Evolutionary conservation across 2,888 invertebrate species (phyloP).

Genomic region (Zygaena filipendulae): DNA sequence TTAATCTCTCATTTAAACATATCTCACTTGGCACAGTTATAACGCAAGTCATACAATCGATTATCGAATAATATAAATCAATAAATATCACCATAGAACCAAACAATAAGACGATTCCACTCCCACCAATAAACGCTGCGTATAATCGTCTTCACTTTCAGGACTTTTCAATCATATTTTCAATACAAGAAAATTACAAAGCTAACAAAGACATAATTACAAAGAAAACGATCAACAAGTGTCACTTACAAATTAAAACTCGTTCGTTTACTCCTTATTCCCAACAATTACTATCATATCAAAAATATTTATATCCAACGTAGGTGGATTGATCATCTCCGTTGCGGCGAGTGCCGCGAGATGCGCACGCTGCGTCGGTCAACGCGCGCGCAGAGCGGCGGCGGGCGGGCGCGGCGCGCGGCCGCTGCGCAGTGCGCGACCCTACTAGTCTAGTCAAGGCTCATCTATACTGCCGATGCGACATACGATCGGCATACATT

Average conservation of each 20-base stretch:
- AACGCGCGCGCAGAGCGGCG: constrained; percentile 8
- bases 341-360: no score
- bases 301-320: constrained; percentile 46
- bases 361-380: constrained; percentile 10
- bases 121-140: constrained; percentile 41
- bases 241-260: constrained; percentile 64
- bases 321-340: constrained; percentile 27
- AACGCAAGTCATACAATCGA: constrained; percentile 57
- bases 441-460: constrained; percentile 25
- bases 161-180: constrained; percentile 33
- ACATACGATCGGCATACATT: constrained; percentile 31
- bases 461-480: constrained; percentile 22
- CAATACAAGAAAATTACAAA: constrained; percentile 57
- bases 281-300: constrained; percentile 60
- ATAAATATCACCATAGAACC: constrained; percentile 40
- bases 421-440: constrained; percentile 7
- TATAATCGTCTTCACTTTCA: constrained; percentile 37
- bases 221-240: constrained; percentile 65
- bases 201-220: constrained; percentile 65
- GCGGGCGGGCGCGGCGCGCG: constrained; percentile 11
- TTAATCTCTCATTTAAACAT: constrained; percentile 61
- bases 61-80: no score
- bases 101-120: constrained; percentile 36
- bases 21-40: constrained; percentile 67
- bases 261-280: constrained; percentile 53